Evolutionary conservation across 2,888 invertebrate genomes (phyloP), one percentile per base, ranked within the genome.

Genomic region (Reticulitermes lucifugus): DNA sequence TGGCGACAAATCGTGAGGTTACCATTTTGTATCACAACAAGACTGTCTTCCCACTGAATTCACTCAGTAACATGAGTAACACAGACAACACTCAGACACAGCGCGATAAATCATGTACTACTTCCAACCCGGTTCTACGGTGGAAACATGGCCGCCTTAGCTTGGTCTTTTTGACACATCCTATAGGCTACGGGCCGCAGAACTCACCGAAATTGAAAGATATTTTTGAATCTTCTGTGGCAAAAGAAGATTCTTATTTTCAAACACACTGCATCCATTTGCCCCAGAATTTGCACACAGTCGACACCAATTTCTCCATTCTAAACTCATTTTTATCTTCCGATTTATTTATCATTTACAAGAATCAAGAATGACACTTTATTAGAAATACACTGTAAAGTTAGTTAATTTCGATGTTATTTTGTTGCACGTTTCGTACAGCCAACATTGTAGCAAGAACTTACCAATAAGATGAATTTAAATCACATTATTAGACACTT

Each of bases 281-380:
- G 71, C 83, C 10, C 79, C 85, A 4, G 86, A 85, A 71, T 77
- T 87, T 70, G 87, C 87, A 86, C 87, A 87, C 41, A 87, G 60
- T 21, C 87, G 83, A 46, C 87, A 87, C 87, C 87, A 87, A 73
- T 83, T 81, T n/a, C 83, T 86, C 87, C 87, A 87, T 81, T 85
- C 86, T 80, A 84, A 79, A 77, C 81, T 86, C 85, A 85, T 86
- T 41, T 59, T 79, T 60, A 84, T 70, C 60, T 77, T 60, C 21
- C 60, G 65, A 51, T 80, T 83, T 77, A 70, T 79, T 46, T 83
- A 85, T 73, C 77, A 80, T 79, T 59, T 80, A 85, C 79, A 75
- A 71, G 59, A 70, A 41, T 81, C 65, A 41, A 70, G 81, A 75
- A 81, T 84, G 81, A 81, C 86, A 86, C 83, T 86, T 86, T 86